Evolutionary conservation across 2,888 invertebrate species (phyloP).

Genomic region (Andrena haemorrhoa): DNA sequence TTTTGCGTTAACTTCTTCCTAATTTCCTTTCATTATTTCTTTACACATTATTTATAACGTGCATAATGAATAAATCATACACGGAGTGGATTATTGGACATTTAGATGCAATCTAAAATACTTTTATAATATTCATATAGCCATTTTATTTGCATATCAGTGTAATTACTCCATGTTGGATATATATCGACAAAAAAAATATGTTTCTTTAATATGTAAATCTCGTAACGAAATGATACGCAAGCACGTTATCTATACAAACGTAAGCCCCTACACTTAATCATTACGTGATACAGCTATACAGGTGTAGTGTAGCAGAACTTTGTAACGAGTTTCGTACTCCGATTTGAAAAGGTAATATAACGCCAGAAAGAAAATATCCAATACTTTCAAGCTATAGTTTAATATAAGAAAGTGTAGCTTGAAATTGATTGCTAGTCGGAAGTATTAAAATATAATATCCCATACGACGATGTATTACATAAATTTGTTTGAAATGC

Average conservation of each 20-base stretch:
- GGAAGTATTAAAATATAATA: conserved; percentile 42
- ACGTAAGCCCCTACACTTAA: conserved; percentile 30
- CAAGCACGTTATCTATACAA: conserved; percentile 24
- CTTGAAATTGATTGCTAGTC: conserved; percentile 43
- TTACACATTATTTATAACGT: background rate
- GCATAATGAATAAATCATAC: background rate
- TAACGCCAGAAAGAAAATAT: background rate
- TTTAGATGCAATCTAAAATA: conserved; percentile 1
- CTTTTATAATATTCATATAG: conserved; percentile 25
- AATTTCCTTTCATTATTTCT: background rate
- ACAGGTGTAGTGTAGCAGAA: conserved; percentile 17
- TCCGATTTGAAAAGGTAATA: background rate
- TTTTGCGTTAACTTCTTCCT: conserved; percentile 1
- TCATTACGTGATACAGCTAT: conserved; percentile 17
- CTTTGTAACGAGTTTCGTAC: conserved; percentile 41
- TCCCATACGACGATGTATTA: conserved; percentile 54
- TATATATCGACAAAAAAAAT: background rate
- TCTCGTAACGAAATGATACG: conserved; percentile 23
- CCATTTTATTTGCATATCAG: conserved; percentile 13
- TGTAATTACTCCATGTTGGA: conserved; percentile 36
- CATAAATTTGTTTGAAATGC: conserved; percentile 54
- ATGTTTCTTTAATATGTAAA: conserved; percentile 13
- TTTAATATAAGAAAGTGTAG: conserved; percentile 42
- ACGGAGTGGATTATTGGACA: background rate
- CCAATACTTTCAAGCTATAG: conserved; percentile 26